Evolutionary conservation across 2,113 vertebrate species (phyloP), one percentile per base, ranked within the genome.

Genomic region (Hemiscyllium ocellatum): DNA sequence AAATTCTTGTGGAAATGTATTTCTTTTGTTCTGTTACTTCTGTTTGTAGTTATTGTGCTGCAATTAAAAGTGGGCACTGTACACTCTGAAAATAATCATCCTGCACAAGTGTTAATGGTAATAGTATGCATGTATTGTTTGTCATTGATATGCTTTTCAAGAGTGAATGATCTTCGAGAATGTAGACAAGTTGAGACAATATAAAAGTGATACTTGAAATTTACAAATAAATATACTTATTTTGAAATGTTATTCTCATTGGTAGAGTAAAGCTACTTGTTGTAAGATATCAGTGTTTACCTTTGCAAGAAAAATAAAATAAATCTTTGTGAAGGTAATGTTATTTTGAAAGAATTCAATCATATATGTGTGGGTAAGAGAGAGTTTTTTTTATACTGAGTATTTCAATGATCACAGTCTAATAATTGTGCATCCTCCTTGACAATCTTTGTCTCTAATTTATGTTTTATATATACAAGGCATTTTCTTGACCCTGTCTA

Each of bases 181-280:
- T 61, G 29, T 56, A 65, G 52, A 56, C 52, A 61, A 2, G 26
- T 91, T 91, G 87, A 15, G 50, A 33, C 24, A 5, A 24, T 89
- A 56, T 89, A 56, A 89, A 89, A 56, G 87, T 65, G 56, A 61
- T 91, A 91, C 17, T 91, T 56, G 87, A 91, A 91, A 91, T 91
- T 91, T 91, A 17, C 87, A 91, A n/a, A 61, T 65, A 61, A 29
- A 89, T 89, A 24, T 19, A 91, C 56, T 91, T 61, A 33, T 26
- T 89, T 65, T 65, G 52, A 91, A 91, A 91, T 91, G 87, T 91
- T 91, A 15, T 56, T 61, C 56, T 61, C 52, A 90, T 61, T 65
- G 29, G 15, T 29, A 91, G 87, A 91, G 65, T 61, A 91, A 91
- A 91, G 52, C 87, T 61, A n/a, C 29, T 12, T 91, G 87, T 33